Evolutionary conservation across 2,113 vertebrate genomes (phyloP), one percentile per base, ranked within the genome.

Genomic region (Platycercus adscitus): DNA sequence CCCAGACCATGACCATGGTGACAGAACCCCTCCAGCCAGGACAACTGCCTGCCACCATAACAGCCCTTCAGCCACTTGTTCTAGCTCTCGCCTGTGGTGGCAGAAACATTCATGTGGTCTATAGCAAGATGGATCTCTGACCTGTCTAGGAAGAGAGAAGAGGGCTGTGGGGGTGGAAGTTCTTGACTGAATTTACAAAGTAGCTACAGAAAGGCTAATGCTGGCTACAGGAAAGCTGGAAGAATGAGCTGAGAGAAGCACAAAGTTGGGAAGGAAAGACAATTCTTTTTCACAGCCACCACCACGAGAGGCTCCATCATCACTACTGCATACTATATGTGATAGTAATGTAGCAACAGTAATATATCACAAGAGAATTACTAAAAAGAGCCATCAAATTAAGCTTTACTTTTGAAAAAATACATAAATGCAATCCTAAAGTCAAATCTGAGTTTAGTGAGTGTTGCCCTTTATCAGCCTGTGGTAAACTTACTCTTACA

Each of bases 301-400:
- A 31, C 29, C 41, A 61, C 1, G 0, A 77, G 44, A 77, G 58
- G 33, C 21, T 77, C 31, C 71, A 26, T 35, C 33, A 43, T 25
- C 21, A 81, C 17, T 8, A 29, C 58, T 17, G 7, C 11, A 28
- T 6, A 37, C 17, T 0, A 0, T 17, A 11, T 9, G 29, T 26
- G 44, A 47, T 29, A 8, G 49, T 24, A 55, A 43, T 4, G 15
- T 15, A 53, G 63, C 75, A 83, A 50, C 13, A 46, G 47, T 24
- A 58, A 46, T 9, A 78, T 13, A 33, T 49, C 66, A 39, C 43
- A 39, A 13, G 9, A 23, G 11, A 63, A 63, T 41, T 44, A 50
- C 14, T 14, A 43, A 70, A 56, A 56, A 53, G 10, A 41, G 35
- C 50, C 11, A 78, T 39, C 35, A 63, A 77, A 72, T 50, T 18